A percentile compares a stretch with the other conserved stretches of the same genome.
phyloP scores from a whole-genome alignment of 2,113 vertebrate species.

The Tursiops truncatus region DNA sequence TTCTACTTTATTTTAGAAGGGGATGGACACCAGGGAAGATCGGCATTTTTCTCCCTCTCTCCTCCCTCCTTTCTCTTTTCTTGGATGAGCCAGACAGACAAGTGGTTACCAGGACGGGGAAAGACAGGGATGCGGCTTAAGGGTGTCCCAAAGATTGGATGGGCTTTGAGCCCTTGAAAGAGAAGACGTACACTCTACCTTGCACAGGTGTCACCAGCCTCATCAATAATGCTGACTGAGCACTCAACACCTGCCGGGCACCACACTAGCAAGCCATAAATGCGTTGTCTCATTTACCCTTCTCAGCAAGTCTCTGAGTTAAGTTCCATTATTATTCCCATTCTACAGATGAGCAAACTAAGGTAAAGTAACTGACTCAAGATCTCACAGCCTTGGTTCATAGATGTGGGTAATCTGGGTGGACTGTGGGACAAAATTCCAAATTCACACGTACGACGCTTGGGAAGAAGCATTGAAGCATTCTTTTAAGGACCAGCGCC shows the following conservation, averaged over 20 bases:
- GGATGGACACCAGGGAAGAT: neutral
- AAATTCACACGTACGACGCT: neutral
- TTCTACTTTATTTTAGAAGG: neutral
- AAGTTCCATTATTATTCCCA: rapidly evolving
- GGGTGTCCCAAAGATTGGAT: neutral
- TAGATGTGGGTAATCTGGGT: too few relatives aligned
- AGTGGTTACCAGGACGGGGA: neutral
- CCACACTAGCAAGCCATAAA: rapidly evolving
- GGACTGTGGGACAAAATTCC: neutral
- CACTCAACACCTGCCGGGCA: rapidly evolving
- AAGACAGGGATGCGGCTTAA: neutral
- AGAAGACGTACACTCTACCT: rapidly evolving
- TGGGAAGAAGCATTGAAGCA: neutral
- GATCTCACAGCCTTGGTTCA: neutral
- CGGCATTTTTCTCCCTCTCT: neutral
- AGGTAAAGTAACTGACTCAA: neutral
- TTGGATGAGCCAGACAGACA: neutral
- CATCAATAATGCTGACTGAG: neutral
- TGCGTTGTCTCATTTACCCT: rapidly evolving
- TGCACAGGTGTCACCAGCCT: rapidly evolving
- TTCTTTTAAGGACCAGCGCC: neutral
- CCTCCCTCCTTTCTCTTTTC: neutral
- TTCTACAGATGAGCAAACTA: neutral
- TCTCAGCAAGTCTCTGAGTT: neutral
- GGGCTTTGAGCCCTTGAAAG: neutral